These are phyloP conservation scores for Buceros bicornis DNA, from an alignment of 2,797 vertebrate species.

Conservation along the genomic window DNA sequence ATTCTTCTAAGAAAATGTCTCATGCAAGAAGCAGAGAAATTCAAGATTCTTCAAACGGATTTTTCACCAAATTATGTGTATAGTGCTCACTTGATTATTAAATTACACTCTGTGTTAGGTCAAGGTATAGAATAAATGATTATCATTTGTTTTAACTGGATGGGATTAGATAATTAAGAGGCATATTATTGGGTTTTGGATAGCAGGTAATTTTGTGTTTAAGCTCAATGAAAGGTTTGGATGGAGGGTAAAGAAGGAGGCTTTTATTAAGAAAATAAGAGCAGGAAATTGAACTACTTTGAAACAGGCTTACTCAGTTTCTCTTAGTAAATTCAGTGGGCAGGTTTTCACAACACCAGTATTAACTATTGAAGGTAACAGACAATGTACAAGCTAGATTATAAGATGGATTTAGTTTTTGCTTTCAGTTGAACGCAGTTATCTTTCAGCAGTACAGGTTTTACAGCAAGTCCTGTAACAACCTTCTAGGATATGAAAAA, in stretches of 20 bases:
- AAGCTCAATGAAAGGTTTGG: slow-evolving; percentile 7
- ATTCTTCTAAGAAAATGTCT: slow-evolving; percentile 11
- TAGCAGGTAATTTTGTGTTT: slow-evolving; percentile 54
- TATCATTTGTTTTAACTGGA: slow-evolving; percentile 48
- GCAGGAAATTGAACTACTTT: background rate
- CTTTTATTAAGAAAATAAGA: slow-evolving; percentile 18
- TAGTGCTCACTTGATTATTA: slow-evolving; percentile 43
- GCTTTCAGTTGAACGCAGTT: background rate
- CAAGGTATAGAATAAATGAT: slow-evolving; percentile 50
- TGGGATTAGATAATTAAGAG: slow-evolving; percentile 41
- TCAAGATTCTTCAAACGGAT: slow-evolving; percentile 17
- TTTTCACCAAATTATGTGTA: slow-evolving; percentile 64
- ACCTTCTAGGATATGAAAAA: background rate
- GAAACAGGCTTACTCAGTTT: slow-evolving; percentile 2
- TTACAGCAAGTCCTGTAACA: background rate
- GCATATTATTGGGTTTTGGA: slow-evolving; percentile 37
- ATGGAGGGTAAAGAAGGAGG: background rate
- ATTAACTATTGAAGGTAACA: background rate
- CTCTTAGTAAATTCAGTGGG: background rate
- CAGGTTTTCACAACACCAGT: background rate
- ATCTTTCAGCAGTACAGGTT: background rate
- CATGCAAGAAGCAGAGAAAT: slow-evolving; percentile 10
- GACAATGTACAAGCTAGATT: background rate
- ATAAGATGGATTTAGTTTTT: background rate
- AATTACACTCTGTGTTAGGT: slow-evolving; percentile 56